These are phyloP conservation scores for Drosophila aldrichi DNA, from an alignment of 2,888 invertebrate genomes.

Conservation along the genomic window DNA sequence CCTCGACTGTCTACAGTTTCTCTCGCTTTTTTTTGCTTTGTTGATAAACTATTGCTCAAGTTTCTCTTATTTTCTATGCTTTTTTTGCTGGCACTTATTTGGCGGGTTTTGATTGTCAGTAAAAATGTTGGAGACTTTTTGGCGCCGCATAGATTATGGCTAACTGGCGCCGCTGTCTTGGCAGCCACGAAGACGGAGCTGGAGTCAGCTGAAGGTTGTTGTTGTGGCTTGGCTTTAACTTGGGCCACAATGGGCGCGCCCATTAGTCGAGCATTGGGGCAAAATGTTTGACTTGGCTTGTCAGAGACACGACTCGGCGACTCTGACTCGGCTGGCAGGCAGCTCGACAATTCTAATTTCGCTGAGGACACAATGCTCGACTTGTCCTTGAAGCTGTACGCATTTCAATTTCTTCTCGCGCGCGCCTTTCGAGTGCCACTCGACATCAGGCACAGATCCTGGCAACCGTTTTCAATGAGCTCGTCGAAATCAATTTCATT, in stretches of 20 bases:
- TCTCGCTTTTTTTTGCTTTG: slow-evolving; percentile 17
- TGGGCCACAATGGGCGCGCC: slow-evolving; percentile 54
- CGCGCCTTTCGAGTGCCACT: slow-evolving; percentile 62
- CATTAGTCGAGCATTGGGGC: slow-evolving; percentile 64
- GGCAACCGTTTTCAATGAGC: slow-evolving; percentile 54
- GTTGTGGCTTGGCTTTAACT: slow-evolving; percentile 57
- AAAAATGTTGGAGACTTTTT: slow-evolving; percentile 82
- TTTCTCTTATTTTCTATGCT: slow-evolving; percentile 23
- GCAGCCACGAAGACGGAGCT: not conserved
- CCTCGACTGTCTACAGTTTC: not conserved
- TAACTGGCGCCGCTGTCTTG: slow-evolving; percentile 76
- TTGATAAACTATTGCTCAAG: slow-evolving; percentile 51
- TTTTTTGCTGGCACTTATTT: slow-evolving; percentile 50
- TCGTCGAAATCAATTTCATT: slow-evolving; percentile 78
- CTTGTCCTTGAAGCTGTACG: slow-evolving; percentile 41
- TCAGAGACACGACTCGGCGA: slow-evolving; percentile 53
- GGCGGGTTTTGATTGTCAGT: slow-evolving; percentile 69
- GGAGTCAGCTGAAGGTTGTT: slow-evolving; percentile 12
- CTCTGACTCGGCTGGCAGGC: slow-evolving; percentile 11
- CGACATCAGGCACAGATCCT: slow-evolving; percentile 63
- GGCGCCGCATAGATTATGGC: slow-evolving; percentile 82
- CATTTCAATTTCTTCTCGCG: slow-evolving; percentile 77
- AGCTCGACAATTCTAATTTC: slow-evolving; percentile 72
- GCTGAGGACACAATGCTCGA: slow-evolving; percentile 55
- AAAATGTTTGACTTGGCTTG: slow-evolving; percentile 59